Percentiles rank a stretch among this genome's conserved stretches.
phyloP scores from a whole-genome alignment of 2,888 invertebrate species.

The Gari tellinella region DNA sequence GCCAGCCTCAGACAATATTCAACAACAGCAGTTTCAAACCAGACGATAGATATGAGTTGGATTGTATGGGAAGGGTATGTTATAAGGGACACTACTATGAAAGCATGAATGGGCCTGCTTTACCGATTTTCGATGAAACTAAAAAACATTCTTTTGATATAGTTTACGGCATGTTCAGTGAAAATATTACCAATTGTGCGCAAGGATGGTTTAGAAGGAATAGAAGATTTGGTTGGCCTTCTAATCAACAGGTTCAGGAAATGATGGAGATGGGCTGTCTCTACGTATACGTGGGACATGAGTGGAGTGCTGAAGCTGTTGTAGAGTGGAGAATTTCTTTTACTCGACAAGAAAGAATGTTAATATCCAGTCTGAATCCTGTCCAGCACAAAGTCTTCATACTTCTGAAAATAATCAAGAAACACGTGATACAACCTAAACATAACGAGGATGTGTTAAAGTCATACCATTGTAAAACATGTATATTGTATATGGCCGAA shows the following conservation, averaged over 20 bases:
- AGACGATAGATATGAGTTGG: neutral
- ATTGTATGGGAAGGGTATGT: neutral
- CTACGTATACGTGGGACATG: conserved; percentile 4
- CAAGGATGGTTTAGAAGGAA: neutral
- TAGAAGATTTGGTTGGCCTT: conserved; percentile 1
- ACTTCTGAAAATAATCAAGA: conserved; percentile 27
- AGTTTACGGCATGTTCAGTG: neutral
- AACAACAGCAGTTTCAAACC: neutral
- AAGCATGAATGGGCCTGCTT: conserved; percentile 3
- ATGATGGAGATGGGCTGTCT: conserved; percentile 5
- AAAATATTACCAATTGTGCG: neutral
- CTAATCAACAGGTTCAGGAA: neutral
- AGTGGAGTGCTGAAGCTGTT: neutral
- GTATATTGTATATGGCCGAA: neutral
- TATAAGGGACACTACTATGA: neutral
- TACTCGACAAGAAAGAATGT: conserved; percentile 16
- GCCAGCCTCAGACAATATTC: neutral
- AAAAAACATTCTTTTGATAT: neutral
- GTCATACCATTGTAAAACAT: conserved; percentile 8
- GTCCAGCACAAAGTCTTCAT: conserved; percentile 28
- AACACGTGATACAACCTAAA: conserved; percentile 6
- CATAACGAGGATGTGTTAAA: neutral
- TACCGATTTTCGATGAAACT: neutral
- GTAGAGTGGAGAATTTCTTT: conserved; percentile 34
- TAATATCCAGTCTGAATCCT: conserved; percentile 27